Conservation (phyloP, 2,797 vertebrate species). For the Orientallactaga sibirica region DNA sequence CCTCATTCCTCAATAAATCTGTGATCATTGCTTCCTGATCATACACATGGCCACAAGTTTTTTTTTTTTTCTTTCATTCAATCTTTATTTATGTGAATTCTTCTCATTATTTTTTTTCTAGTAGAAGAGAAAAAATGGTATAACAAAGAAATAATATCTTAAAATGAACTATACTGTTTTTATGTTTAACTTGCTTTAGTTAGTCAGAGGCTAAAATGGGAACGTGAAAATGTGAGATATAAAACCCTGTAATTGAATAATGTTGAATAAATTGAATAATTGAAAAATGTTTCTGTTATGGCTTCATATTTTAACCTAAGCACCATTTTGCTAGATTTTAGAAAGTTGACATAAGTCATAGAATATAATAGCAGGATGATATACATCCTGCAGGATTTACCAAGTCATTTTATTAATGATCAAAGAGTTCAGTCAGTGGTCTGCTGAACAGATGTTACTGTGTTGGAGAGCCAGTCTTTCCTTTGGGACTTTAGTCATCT, state of each 20-base stretch:
- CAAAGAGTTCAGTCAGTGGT: slow-evolving; percentile 6
- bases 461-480: background rate
- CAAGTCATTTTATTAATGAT: background rate
- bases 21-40: background rate
- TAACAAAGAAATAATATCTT: slow-evolving; percentile 31
- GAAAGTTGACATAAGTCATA: slow-evolving; percentile 11
- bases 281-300: slow-evolving; percentile 29
- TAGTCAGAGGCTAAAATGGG: slow-evolving; percentile 8
- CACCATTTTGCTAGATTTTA: slow-evolving; percentile 26
- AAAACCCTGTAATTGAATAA: slow-evolving; percentile 29
- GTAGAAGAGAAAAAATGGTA: slow-evolving; percentile 35
- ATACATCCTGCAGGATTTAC: background rate
- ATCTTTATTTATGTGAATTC: background rate
- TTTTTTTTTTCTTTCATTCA: background rate
- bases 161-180: background rate
- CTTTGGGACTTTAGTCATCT: background rate
- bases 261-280: no score
- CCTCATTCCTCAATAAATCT: background rate
- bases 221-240: slow-evolving; percentile 21
- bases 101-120: slow-evolving; percentile 33
- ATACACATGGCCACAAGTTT: background rate
- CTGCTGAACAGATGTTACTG: background rate
- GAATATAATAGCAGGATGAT: slow-evolving; percentile 38
- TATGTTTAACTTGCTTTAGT: background rate
- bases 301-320: background rate